Evolutionary conservation across 2,888 invertebrate genomes (phyloP), one percentile per base, ranked within the genome.

Genomic region (Heliconius aoede): DNA sequence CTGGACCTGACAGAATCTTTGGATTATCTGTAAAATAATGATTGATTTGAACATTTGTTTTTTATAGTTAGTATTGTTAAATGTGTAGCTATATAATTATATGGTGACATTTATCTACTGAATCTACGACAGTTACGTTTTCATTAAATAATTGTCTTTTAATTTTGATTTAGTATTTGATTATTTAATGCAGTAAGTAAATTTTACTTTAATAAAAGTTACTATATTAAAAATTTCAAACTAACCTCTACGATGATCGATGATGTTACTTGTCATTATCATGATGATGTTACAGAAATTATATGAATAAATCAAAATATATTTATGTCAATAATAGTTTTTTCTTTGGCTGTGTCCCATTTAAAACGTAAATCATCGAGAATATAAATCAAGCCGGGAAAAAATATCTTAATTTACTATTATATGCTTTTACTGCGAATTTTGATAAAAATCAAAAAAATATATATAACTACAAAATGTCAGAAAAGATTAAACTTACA

Each of bases 1-100:
- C 94, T 58, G 91, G 93, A 28, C 94, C 94, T 76, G 94, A 94
- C 77, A 94, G 79, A 78, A 94, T 94, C 84, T 94, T 94, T 78
- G 94, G 94, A 85, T 94, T 94, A 85, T 94, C 94, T 94, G 88
- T 79, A 74, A 72, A 61, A 58, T 21, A 58, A 58, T 40, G 40
- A 28, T 18, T 61, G 24, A 55, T 26, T 60, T 58, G 0, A 58
- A 13, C 26, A 11, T 13, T 58, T 58, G 9, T 24, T 11, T 24
- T 58, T 58, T 24, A 58, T 9, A n/a, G n/a, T 9, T 55, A n/a
- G 8, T n/a, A n/a, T 55, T n/a, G 51, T 55, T 55, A 1, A 55
- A 51, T 51, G 7, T 8, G 3, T 18, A 21, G 21, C 32, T 32
- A 32, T 32, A 32, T 9, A 8, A 8, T n/a, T 0, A 32, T 32